These are phyloP conservation scores for Drosophila neonasuta DNA, from an alignment of 2,888 invertebrate genomes.

Conservation along the genomic window DNA sequence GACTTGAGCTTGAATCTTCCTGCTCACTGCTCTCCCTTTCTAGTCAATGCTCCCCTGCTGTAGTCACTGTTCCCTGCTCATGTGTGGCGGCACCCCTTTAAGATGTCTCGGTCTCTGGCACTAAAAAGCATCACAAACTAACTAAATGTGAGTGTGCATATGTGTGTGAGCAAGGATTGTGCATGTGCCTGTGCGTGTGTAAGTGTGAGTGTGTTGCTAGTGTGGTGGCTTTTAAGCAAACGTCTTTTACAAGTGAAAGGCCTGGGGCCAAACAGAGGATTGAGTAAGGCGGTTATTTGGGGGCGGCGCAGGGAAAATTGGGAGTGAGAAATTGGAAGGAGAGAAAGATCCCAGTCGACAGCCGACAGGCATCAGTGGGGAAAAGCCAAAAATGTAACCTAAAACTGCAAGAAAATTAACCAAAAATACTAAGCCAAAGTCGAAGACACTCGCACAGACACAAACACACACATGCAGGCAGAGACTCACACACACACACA, in stretches of 20 bases:
- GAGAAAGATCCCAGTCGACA: constrained; percentile 23
- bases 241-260: constrained; percentile 76
- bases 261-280: constrained; percentile 56
- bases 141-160: constrained; percentile 57
- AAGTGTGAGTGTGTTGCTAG: constrained; percentile 37
- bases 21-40: neutral
- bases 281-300: constrained; percentile 13
- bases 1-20: constrained; percentile 22
- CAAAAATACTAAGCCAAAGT: constrained; percentile 79
- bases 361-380: constrained; percentile 59
- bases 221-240: constrained; percentile 78
- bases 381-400: constrained; percentile 79
- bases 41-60: neutral
- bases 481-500: constrained; percentile 16
- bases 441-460: constrained; percentile 60
- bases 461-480: constrained; percentile 15
- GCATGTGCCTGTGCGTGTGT: neutral
- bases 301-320: constrained; percentile 5
- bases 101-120: constrained; percentile 57
- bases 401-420: constrained; percentile 79
- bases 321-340: neutral
- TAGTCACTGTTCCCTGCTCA: neutral
- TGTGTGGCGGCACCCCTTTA: constrained; percentile 60
- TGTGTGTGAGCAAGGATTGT: neutral
- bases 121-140: constrained; percentile 76